Conservation (phyloP, 2,113 vertebrate genomes). For the Alouatta palliata region DNA sequence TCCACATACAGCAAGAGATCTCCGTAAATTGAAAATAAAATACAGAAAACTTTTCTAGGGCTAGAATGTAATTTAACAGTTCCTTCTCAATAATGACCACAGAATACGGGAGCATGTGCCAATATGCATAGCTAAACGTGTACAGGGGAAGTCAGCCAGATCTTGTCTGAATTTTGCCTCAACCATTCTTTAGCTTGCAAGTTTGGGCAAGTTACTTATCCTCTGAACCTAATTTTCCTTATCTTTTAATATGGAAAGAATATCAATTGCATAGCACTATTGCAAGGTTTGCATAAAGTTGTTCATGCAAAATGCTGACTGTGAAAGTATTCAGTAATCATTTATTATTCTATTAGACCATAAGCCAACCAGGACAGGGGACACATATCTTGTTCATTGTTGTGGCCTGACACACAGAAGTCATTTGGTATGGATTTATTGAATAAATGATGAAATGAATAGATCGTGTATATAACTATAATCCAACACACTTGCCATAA, state of each 20-base stretch:
- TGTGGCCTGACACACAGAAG: not conserved
- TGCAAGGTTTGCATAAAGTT: fast-evolving
- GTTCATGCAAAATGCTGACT: not conserved
- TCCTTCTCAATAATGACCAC: not conserved
- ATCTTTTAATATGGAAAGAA: not conserved
- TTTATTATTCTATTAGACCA: not conserved
- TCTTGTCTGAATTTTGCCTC: not conserved
- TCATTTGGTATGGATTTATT: not conserved
- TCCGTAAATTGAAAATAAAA: not conserved
- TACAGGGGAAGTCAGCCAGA: not conserved
- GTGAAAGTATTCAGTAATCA: not conserved
- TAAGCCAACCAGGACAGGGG: not conserved
- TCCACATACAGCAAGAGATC: not conserved
- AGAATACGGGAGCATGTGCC: not conserved
- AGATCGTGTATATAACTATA: not conserved
- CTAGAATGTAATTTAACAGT: not conserved
- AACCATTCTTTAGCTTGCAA: not conserved
- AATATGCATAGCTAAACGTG: not conserved
- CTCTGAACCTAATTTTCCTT: not conserved
- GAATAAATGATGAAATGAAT: not conserved
- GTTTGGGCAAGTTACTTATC: not conserved
- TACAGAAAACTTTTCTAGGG: not conserved
- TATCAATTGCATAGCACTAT: not conserved
- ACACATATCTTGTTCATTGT: not conserved
- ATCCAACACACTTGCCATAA: not conserved